A percentile compares a stretch with the other conserved stretches of the same genome.
Conservation (phyloP, 2,888 invertebrate genomes). For the Lithophane semibrunnea region DNA sequence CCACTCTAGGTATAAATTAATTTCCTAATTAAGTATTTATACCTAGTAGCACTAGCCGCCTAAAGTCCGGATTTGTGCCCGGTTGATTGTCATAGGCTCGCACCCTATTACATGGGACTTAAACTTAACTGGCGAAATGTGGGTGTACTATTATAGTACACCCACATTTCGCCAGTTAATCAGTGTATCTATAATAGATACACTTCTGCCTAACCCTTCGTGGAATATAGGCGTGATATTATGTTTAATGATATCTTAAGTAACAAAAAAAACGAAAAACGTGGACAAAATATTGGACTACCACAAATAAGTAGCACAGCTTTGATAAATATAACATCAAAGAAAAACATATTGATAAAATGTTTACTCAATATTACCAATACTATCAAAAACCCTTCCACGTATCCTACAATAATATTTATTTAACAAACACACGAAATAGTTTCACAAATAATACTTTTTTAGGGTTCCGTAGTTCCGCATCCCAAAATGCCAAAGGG, state of each 20-base stretch:
- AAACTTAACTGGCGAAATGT: too few relatives aligned
- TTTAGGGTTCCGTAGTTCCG: slow-evolving; percentile 5
- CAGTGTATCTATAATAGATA: too few relatives aligned
- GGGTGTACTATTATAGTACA: too few relatives aligned
- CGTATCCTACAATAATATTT: slow-evolving; percentile 50
- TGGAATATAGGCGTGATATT: too few relatives aligned
- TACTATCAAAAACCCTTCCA: slow-evolving; percentile 53
- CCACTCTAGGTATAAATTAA: too few relatives aligned
- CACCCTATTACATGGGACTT: too few relatives aligned
- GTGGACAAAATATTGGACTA: not conserved
- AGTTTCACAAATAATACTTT: slow-evolving; percentile 52
- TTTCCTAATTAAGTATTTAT: too few relatives aligned
- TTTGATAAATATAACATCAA: slow-evolving; percentile 49
- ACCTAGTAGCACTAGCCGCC: too few relatives aligned
- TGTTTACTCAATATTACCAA: slow-evolving; percentile 51
- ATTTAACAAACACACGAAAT: slow-evolving; percentile 50
- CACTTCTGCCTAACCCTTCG: too few relatives aligned
- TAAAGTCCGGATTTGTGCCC: too few relatives aligned
- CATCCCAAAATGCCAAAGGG: not conserved
- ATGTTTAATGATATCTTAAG: not conserved
- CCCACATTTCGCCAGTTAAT: too few relatives aligned
- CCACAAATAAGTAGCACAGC: slow-evolving; percentile 3
- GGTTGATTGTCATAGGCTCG: too few relatives aligned
- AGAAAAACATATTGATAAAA: slow-evolving; percentile 29
- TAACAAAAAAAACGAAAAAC: not conserved